A percentile compares a stretch with the other conserved stretches of the same genome.
Conservation (phyloP, 37 sponge, comb jelly and placozoan genomes). For the Crambe crambe region DNA sequence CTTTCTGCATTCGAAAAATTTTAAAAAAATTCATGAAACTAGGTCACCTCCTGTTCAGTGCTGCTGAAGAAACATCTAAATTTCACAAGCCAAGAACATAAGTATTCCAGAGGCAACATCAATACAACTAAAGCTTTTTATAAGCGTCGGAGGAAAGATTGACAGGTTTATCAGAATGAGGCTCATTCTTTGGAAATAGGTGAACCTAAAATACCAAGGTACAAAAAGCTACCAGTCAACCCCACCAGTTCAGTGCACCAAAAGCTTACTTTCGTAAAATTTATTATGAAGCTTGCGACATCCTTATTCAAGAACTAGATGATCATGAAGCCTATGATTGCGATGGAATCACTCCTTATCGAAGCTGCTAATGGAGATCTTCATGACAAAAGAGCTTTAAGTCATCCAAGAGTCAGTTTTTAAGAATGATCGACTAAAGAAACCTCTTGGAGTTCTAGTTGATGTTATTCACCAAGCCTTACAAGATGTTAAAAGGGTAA, state of each 20-base stretch:
- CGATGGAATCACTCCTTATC: constrained; percentile 12
- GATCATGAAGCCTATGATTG: constrained; percentile 38
- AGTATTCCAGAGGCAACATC: no score
- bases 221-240: background rate
- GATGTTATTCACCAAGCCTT: constrained; percentile 7
- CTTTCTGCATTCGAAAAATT: no score
- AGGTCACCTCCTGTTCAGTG: no score
- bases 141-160: no score
- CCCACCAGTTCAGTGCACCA: background rate
- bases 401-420: background rate
- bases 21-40: no score
- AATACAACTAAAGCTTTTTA: no score
- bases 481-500: constrained; percentile 9
- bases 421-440: no score
- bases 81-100: no score
- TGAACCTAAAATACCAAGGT: background rate
- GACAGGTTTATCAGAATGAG: no score
- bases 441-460: background rate
- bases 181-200: no score
- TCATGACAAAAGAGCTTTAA: background rate
- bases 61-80: no score
- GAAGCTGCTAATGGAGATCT: constrained; percentile 17
- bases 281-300: constrained; percentile 7
- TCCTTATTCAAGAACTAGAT: constrained; percentile 28
- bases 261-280: background rate